These are phyloP conservation scores for Drosophila planitibia DNA, from an alignment of 2,888 invertebrate species.

Conservation along the genomic window DNA sequence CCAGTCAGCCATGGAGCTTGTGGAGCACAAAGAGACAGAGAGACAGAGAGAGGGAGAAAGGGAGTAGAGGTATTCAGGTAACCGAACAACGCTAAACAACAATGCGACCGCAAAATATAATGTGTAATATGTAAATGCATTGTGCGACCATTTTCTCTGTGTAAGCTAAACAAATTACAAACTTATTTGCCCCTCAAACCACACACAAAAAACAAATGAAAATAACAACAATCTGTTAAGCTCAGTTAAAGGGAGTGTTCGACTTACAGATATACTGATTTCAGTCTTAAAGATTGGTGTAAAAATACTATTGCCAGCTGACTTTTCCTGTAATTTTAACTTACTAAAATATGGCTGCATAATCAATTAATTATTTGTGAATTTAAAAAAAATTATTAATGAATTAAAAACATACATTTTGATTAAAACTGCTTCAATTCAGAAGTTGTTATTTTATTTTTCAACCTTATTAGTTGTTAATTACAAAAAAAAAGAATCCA, in stretches of 20 bases:
- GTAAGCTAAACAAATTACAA: conserved; percentile 73
- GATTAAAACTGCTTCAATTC: neutral
- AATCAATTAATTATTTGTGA: neutral
- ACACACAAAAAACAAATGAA: conserved; percentile 3
- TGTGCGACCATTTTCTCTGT: conserved; percentile 57
- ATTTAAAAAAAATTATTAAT: neutral
- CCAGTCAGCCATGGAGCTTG: conserved; percentile 15
- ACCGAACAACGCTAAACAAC: conserved; percentile 41
- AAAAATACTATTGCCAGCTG: neutral
- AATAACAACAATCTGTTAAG: neutral
- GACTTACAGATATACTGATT: conserved; percentile 5
- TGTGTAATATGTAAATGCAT: conserved; percentile 64
- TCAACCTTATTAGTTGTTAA: too few species aligned
- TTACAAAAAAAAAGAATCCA: neutral
- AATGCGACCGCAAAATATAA: conserved; percentile 66
- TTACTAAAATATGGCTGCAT: neutral
- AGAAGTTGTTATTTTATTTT: neutral
- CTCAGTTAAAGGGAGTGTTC: too few species aligned
- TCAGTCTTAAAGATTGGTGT: neutral
- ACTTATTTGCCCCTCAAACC: conserved; percentile 58
- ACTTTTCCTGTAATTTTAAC: neutral
- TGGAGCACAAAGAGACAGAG: neutral
- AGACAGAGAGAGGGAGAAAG: neutral
- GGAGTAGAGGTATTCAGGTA: conserved; percentile 29
- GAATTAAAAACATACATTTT: neutral